Percentiles rank a stretch among this genome's conserved stretches.
phyloP scores from a whole-genome alignment of 2,113 vertebrate species.

The Chaetura pelagica region DNA sequence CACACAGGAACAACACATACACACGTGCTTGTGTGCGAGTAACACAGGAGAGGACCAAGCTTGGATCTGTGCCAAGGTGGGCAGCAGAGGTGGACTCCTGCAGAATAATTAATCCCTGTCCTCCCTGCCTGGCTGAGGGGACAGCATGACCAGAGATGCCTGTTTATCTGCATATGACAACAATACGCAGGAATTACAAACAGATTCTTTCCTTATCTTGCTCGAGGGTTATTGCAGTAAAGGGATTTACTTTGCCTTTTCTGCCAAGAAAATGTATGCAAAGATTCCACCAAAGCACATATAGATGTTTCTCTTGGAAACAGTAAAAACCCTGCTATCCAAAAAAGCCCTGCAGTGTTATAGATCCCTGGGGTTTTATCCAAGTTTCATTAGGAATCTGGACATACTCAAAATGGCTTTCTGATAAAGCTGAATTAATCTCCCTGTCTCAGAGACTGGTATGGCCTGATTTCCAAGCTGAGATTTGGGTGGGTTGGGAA shows the following conservation, averaged over 20 bases:
- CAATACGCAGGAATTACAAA: not conserved
- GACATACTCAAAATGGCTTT: conserved; percentile 70
- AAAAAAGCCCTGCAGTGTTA: conserved; percentile 54
- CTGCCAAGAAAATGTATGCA: conserved; percentile 19
- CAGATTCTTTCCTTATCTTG: conserved; percentile 49
- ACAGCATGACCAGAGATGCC: not conserved
- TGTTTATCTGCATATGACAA: not conserved
- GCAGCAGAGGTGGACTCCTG: not conserved
- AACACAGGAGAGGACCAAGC: not conserved
- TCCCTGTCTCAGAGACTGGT: conserved; percentile 49
- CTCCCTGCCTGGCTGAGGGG: not conserved
- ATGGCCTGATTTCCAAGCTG: conserved; percentile 54
- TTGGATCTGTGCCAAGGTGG: not conserved
- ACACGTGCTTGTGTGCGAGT: fast-evolving
- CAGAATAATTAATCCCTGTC: not conserved
- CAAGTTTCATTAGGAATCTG: conserved; percentile 66
- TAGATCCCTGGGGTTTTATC: conserved; percentile 68
- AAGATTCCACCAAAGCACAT: conserved; percentile 38
- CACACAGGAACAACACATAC: not conserved
- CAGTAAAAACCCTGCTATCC: conserved; percentile 18
- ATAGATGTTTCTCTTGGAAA: conserved; percentile 68
- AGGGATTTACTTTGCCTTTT: conserved; percentile 49
- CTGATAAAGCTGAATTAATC: conserved; percentile 56
- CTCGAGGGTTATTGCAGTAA: conserved; percentile 12
- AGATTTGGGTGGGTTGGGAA: conserved; percentile 44